Evolutionary conservation across 2,797 vertebrate species (phyloP), one percentile per base, ranked within the genome.

Genomic region (Myripristis murdjan): DNA sequence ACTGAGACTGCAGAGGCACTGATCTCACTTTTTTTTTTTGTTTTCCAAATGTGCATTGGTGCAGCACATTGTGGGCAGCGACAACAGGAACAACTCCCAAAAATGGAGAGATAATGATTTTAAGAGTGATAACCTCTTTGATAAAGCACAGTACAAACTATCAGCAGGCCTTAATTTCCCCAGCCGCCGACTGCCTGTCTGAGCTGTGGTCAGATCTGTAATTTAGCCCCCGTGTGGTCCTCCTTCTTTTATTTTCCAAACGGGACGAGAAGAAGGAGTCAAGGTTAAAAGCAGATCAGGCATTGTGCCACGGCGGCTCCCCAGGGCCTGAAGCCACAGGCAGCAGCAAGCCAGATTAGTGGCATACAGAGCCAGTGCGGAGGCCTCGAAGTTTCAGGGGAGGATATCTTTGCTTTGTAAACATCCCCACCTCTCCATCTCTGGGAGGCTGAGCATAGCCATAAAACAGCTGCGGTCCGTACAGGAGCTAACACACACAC

Each of bases 401-500:
- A 61, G 49, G 55, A 72, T 73, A 60, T 78, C 23, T 66, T 28
- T 73, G 56, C 62, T 64, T 69, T 64, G 67, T 74, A 60, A 71
- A 68, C 68, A 60, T 35, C 7, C 22, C 39, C 12, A 64, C 48
- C 41, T 52, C 47, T 24, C 22, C 0, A 3, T 59, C 26, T 41
- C 26, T 46, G 31, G 43, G 39, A 59, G 33, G 55, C 58, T n/a
- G 14, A 62, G 52, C 20, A 15, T 6, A 60, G 65, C 51, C 73
- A 66, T 70, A 53, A 75, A 69, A 61, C 71, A 79, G 72, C 59
- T 72, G 72, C 12, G 53, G 73, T 39, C 20, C 31, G 51, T 75
- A 56, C 65, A 53, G 68, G 43, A 62, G 43, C 37, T 51, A 37
- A 70, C 63, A 35, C n/a, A n/a, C n/a, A n/a, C n/a, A n/a, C n/a